A percentile compares a stretch with the other conserved stretches of the same genome.
phyloP scores from a whole-genome alignment of 2,113 vertebrate species.

The Ictalurus punctatus region DNA sequence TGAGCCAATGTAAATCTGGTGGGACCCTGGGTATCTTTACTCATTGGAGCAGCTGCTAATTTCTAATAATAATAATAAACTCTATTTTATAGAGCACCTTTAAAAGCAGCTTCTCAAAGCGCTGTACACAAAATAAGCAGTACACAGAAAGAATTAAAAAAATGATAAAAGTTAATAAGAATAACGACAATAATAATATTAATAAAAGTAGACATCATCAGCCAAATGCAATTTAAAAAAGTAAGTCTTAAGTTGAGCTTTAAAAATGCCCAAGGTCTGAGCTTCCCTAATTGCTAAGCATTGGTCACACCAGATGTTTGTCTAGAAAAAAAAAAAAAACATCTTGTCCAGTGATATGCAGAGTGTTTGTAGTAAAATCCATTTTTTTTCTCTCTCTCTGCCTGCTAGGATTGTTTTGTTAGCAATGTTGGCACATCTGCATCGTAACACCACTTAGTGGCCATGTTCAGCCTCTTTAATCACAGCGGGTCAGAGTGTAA shows the following conservation, averaged over 20 bases:
- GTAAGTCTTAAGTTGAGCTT: too few species aligned
- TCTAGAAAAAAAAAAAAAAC: neutral
- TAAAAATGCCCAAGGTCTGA: too few species aligned
- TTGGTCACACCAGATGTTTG: neutral
- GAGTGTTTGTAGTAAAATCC: neutral
- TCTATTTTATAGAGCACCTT: too few species aligned
- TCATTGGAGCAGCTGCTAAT: neutral
- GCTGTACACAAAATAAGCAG: too few species aligned
- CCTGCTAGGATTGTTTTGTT: neutral
- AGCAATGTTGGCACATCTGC: neutral
- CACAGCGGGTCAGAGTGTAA: fast-evolving
- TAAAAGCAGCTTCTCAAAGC: too few species aligned
- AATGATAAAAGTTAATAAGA: too few species aligned
- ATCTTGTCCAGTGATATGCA: neutral
- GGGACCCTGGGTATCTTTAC: neutral
- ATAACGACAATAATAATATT: too few species aligned
- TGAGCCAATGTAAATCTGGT: neutral
- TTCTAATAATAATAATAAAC: too few species aligned
- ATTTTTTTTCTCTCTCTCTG: neutral
- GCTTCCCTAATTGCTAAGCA: neutral
- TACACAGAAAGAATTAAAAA: too few species aligned
- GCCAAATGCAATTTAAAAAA: too few species aligned
- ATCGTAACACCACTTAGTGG: neutral
- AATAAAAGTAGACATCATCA: too few species aligned
- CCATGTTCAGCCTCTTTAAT: neutral